Percentiles rank a stretch among this genome's conserved stretches.
Conservation (phyloP, 2,888 invertebrate genomes). For the Pseudoips prasinana region DNA sequence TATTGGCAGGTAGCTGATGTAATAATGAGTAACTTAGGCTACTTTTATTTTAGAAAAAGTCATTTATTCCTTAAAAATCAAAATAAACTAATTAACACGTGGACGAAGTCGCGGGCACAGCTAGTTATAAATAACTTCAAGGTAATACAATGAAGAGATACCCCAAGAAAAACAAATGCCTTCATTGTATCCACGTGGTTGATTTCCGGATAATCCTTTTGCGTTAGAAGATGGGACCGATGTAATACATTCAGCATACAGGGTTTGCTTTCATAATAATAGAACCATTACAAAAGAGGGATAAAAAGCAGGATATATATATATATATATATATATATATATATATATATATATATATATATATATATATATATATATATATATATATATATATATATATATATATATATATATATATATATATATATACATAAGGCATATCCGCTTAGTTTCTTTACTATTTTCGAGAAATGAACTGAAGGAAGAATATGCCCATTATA, state of each 20-base stretch:
- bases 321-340: conserved; percentile 36
- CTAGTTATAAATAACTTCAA: conserved; percentile 1
- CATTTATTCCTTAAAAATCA: too few relatives aligned
- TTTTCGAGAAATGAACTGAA: too few relatives aligned
- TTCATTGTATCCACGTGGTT: conserved; percentile 13
- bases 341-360: conserved; percentile 36
- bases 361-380: conserved; percentile 37
- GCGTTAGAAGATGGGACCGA: conserved; percentile 40
- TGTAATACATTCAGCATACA: conserved; percentile 51
- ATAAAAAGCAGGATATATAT: conserved; percentile 45
- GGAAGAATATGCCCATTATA: too few relatives aligned
- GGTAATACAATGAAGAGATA: conserved; percentile 17
- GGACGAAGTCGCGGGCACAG: too few relatives aligned
- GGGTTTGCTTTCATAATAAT: conserved; percentile 49
- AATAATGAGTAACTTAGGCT: too few relatives aligned
- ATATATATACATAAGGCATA: conserved; percentile 27
- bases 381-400: conserved; percentile 39
- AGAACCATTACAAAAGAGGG: conserved; percentile 43
- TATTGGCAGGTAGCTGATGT: too few relatives aligned
- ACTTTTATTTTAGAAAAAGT: too few relatives aligned
- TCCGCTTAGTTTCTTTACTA: too few relatives aligned
- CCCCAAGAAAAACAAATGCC: conserved; percentile 19
- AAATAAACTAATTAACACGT: too few relatives aligned
- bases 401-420: conserved; percentile 37
- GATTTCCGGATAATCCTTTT: conserved; percentile 40